Percentiles rank a stretch among this genome's conserved stretches.
Evolutionary conservation across 2,113 vertebrate species (phyloP).

Genomic region (Datnioides undecimradiatus): DNA sequence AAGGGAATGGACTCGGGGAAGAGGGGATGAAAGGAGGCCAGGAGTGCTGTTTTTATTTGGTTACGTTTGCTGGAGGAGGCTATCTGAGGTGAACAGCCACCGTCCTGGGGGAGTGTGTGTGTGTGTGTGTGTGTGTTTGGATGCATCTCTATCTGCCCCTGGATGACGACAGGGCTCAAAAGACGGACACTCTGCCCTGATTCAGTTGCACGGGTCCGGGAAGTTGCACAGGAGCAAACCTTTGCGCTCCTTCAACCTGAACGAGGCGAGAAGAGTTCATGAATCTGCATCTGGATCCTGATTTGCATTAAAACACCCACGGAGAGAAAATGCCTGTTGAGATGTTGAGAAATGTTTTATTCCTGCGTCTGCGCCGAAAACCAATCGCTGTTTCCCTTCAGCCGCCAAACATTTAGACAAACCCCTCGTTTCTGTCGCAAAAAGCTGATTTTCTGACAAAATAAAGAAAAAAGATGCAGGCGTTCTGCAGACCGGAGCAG

Average conservation of each 20-base stretch:
- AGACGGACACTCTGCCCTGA: no score
- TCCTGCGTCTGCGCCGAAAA: not conserved
- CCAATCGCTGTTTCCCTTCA: not conserved
- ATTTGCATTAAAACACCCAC: not conserved
- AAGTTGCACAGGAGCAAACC: not conserved
- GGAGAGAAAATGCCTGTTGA: not conserved
- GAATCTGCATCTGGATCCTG: not conserved
- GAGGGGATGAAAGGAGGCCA: slow-evolving; percentile 41
- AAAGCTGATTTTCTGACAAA: no score
- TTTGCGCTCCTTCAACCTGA: not conserved
- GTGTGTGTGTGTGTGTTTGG: no score
- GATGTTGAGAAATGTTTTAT: not conserved
- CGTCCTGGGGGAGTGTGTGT: slow-evolving; percentile 4
- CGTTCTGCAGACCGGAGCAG: no score
- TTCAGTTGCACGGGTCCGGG: not conserved
- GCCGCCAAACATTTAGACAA: no score
- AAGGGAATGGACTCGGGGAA: not conserved
- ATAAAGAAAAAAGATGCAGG: no score
- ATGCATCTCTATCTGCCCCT: slow-evolving; percentile 38
- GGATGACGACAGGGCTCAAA: slow-evolving; percentile 29
- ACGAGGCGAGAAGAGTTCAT: no score
- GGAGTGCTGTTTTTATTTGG: slow-evolving; percentile 33
- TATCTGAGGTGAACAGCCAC: slow-evolving; percentile 43
- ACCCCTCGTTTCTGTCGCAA: no score
- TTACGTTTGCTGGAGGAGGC: slow-evolving; percentile 29